Evolutionary conservation across 2,888 invertebrate genomes (phyloP), one percentile per base, ranked within the genome.

Genomic region (Leucophenga montana): DNA sequence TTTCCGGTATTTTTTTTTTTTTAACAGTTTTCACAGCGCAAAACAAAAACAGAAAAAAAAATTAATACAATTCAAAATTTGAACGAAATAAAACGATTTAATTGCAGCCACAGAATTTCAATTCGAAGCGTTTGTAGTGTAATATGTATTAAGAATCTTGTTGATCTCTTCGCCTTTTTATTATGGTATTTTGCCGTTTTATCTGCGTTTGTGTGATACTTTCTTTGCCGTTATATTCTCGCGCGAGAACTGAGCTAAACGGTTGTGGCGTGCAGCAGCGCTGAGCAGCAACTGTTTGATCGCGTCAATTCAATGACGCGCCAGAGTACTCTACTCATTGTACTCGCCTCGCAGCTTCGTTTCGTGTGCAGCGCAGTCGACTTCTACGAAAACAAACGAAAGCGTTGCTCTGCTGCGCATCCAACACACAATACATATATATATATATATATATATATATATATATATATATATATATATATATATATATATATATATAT

Each of bases 241-340:
- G 8, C 39, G 11, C 39, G 39, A 39, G 11, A 18, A 27, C 27
- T 56, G 56, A 20, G 56, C 56, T 22, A 1, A 13, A 22, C 14
- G 5, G 56, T 56, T 56, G 18, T 56, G 22, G 9, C 54, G 16
- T 22, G 54, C 13, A 56, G 18, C 22, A 56, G 14, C 27, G 56
- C 14, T 56, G 56, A 56, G 56, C 56, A 54, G 13, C 18, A 20
- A 56, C 56, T 56, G 27, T 56, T 56, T 56, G 27, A 22, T 20
- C 56, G 54, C 20, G 20, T 33, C 33, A 8, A n/a, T n/a, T n/a
- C n/a, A n/a, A n/a, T n/a, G 39, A 39, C 9, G 11, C 39, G 39
- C 39, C 11, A 11, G 8, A 11, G 39, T 39, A 39, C 1, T 39
- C 27, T 27, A 27, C 27, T 27, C 27, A 4, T 4, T 27, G 27